Evolutionary conservation across 2,113 vertebrate genomes (phyloP).

Genomic region (Siniperca knerii): DNA sequence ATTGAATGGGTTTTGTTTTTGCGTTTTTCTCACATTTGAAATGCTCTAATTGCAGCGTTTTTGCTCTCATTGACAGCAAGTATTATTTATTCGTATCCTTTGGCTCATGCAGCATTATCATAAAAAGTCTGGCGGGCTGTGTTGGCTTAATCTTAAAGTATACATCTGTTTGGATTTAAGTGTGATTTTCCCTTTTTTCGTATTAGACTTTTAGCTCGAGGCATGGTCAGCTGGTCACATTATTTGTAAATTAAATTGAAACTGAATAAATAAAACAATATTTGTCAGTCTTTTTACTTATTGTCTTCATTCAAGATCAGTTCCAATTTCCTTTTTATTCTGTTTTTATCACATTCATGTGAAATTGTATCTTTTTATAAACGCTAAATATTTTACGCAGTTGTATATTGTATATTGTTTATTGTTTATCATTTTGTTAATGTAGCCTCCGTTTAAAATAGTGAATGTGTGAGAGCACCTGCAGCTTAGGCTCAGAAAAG

Average conservation of each 20-base stretch:
- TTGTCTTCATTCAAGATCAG: background rate
- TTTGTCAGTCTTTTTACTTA: background rate
- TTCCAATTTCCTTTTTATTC: background rate
- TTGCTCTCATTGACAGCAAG: background rate
- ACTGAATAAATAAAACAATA: background rate
- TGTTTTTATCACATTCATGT: background rate
- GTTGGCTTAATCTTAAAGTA: background rate
- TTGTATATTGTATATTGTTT: background rate
- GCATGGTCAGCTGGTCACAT: background rate
- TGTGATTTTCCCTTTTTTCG: background rate
- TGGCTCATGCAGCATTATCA: background rate
- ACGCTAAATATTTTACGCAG: background rate
- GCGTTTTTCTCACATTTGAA: background rate
- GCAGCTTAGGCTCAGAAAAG: slow-evolving; percentile 23
- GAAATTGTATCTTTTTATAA: background rate
- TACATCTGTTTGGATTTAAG: background rate
- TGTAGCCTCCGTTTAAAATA: background rate
- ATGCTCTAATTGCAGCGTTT: background rate
- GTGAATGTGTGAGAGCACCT: slow-evolving; percentile 49
- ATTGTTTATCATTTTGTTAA: background rate
- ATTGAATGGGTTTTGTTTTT: background rate
- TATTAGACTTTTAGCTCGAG: background rate
- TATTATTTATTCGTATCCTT: background rate
- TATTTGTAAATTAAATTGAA: background rate
- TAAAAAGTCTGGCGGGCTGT: background rate